Percentiles rank a stretch among this genome's conserved stretches.
Conservation (phyloP, 2,888 invertebrate genomes). For the Trichopria drosophilae region DNA sequence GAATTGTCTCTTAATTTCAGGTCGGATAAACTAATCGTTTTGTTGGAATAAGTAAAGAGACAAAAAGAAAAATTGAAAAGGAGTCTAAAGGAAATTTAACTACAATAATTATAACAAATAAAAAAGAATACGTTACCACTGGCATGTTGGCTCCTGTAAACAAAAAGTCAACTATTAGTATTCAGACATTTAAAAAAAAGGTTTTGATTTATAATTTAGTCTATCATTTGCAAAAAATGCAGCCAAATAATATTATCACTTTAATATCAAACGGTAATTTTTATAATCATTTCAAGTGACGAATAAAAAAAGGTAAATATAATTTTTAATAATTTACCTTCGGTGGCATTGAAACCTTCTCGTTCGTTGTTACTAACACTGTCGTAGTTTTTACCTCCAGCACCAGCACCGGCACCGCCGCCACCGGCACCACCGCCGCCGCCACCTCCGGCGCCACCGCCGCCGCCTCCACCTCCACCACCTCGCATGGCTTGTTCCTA, state of each 20-base stretch:
- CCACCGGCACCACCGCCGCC: conserved; percentile 35
- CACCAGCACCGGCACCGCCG: conserved; percentile 37
- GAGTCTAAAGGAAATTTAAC: conserved; percentile 6
- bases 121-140: conserved; percentile 56
- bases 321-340: conserved; percentile 43
- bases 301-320: background rate
- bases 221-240: conserved; percentile 31
- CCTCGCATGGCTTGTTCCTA: conserved; percentile 57
- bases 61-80: conserved; percentile 10
- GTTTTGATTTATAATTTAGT: background rate
- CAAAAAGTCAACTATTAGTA: conserved; percentile 32
- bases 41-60: background rate
- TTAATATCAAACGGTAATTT: too few species aligned
- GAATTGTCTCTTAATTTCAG: too few species aligned
- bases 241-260: too few species aligned
- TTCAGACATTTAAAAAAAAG: background rate
- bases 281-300: too few species aligned
- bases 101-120: conserved; percentile 30
- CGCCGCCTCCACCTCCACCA: conserved; percentile 40
- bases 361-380: conserved; percentile 51
- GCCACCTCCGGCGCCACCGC: conserved; percentile 37
- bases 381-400: conserved; percentile 52
- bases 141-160: conserved; percentile 56
- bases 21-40: too few species aligned
- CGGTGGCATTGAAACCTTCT: conserved; percentile 52